Percentiles rank a stretch among this genome's conserved stretches.
phyloP scores from a whole-genome alignment of 2,113 vertebrate genomes.

The Cebus imitator region DNA sequence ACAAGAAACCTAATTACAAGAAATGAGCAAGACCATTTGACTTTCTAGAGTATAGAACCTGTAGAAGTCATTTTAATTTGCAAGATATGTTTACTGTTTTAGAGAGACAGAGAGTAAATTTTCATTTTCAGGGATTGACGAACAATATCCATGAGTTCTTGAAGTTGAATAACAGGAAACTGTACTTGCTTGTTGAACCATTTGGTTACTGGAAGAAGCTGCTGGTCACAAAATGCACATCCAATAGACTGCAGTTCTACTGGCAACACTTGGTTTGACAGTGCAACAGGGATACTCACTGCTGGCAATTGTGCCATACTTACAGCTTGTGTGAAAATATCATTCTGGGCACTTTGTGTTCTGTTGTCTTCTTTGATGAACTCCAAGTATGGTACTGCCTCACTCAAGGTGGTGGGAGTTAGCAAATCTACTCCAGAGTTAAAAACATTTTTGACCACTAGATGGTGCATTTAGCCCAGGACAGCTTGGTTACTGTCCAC shows the following conservation, averaged over 20 bases:
- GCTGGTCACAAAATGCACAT: slow-evolving; percentile 84
- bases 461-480: background rate
- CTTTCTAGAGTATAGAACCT: slow-evolving; percentile 5
- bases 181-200: no score
- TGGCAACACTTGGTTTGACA: slow-evolving; percentile 87
- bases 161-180: no score
- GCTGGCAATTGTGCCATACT: slow-evolving; percentile 97
- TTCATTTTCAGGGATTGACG: no score
- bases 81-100: no score
- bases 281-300: slow-evolving; percentile 80
- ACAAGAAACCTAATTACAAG: slow-evolving; percentile 1
- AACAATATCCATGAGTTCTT: slow-evolving; percentile 60
- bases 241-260: slow-evolving; percentile 95
- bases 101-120: no score
- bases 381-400: slow-evolving; percentile 56
- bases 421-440: no score
- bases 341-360: slow-evolving; percentile 92
- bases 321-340: slow-evolving; percentile 94
- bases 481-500: background rate
- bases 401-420: no score
- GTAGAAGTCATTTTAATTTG: background rate
- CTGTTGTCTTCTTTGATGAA: slow-evolving; percentile 95
- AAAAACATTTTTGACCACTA: background rate
- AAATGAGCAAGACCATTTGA: background rate
- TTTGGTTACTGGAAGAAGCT: no score